Conservation (phyloP, 2,888 invertebrate genomes). For the Patella pellucida region DNA sequence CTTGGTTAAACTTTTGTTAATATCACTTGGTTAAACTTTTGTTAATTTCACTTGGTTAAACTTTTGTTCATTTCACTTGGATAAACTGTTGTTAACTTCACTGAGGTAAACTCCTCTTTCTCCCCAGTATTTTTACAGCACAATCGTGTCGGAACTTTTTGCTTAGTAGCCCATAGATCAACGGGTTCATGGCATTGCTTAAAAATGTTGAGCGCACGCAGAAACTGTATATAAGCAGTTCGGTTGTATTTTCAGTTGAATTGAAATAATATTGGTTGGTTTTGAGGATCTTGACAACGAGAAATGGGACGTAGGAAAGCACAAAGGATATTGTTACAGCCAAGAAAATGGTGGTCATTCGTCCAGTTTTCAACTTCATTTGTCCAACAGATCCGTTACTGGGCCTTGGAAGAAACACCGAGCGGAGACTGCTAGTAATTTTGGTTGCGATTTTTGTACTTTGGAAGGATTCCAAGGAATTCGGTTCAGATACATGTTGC, state of each 20-base stretch:
- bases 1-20: too few relatives aligned
- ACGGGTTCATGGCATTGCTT: slow-evolving; percentile 54
- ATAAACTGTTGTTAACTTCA: too few relatives aligned
- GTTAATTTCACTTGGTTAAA: too few relatives aligned
- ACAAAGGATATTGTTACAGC: slow-evolving; percentile 53
- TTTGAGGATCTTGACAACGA: slow-evolving; percentile 50
- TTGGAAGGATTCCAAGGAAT: too few relatives aligned
- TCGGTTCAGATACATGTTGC: slow-evolving; percentile 10
- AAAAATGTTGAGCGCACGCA: slow-evolving; percentile 56
- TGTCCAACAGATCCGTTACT: slow-evolving; percentile 12
- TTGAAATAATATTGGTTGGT: slow-evolving; percentile 48
- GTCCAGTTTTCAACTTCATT: slow-evolving; percentile 39
- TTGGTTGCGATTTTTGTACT: too few relatives aligned
- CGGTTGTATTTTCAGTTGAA: slow-evolving; percentile 34
- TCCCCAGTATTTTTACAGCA: not conserved
- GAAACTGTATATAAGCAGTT: slow-evolving; percentile 52
- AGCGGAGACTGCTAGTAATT: not conserved
- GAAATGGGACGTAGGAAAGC: slow-evolving; percentile 51
- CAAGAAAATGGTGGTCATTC: slow-evolving; percentile 56
- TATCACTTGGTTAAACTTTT: too few relatives aligned
- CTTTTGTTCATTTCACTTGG: too few relatives aligned
- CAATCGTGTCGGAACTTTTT: slow-evolving; percentile 43
- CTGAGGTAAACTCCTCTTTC: too few relatives aligned
- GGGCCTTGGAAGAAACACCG: not conserved
- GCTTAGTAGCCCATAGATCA: slow-evolving; percentile 55